Base-by-base conservation (phyloP, 2,113 vertebrate genomes). In the Strigops habroptila region DNA sequence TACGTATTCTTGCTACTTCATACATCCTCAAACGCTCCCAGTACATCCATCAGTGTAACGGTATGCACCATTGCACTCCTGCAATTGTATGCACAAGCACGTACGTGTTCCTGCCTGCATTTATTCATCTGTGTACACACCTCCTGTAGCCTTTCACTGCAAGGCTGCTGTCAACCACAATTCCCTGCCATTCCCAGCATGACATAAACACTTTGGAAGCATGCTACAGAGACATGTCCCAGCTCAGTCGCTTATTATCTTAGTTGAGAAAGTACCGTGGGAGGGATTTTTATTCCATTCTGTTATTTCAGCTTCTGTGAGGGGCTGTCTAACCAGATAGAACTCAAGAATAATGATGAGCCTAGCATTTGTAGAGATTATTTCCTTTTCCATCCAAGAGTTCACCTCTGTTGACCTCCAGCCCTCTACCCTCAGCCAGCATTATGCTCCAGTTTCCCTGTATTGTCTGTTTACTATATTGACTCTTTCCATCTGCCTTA, bases 1-100 rank as follows among this genome's bases (percentile, higher is more conserved):
- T 27, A 4, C 1, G 2, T 11, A 1, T 43, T 59, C 37, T 25
- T 59, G 59, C 69, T 51, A 2, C 15, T 43, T 44, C 37, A 1
- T 1, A 6, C 3, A 8, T 53, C 68, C 71, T 43, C 51, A 22
- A 9, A 28, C 43, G 12, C 30, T 22, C 28, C 63, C 57, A 46
- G 52, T 30, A 9, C 57, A 30, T 33, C 67, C 43, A 17, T 22
- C 62, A 46, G 52, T 12, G 39, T 30, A 35, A 37, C 1, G 12
- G 21, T 5, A 19, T 3, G 19, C 41, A 57, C 24, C 12, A 19
- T 13, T 30, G 28, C 78, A 35, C 17, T 24, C 33, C 64, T 14
- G 41, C 82, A 39, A 18, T 33, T 69, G 14, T 5, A 48, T 1
- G 2, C 46, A 52, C 14, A 10, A 39, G 55, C 44, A 18, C 4